Evolutionary conservation across 2,113 vertebrate species (phyloP).

Genomic region (Scomber colias): DNA sequence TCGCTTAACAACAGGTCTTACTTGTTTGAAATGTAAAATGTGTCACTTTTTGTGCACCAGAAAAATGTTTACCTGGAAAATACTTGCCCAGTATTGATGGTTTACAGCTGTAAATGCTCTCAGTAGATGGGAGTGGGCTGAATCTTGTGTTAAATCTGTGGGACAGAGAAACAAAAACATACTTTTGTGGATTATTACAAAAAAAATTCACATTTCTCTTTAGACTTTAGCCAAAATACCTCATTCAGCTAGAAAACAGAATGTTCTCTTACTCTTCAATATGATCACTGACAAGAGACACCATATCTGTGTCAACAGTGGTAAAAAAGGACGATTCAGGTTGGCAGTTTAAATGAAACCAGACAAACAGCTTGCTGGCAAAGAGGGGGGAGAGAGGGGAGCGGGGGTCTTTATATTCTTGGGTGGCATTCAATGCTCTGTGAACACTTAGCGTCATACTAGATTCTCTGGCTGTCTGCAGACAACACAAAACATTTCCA

Average conservation of each 20-base stretch:
- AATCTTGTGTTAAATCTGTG: slow-evolving; percentile 6
- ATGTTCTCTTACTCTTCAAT: not conserved
- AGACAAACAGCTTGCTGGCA: slow-evolving; percentile 37
- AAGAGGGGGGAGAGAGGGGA: not conserved
- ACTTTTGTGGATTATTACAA: not conserved
- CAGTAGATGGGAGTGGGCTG: not conserved
- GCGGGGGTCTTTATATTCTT: slow-evolving; percentile 22
- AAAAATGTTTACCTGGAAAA: not conserved
- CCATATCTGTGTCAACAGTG: not conserved
- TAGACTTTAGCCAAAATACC: not conserved
- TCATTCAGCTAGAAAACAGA: not conserved
- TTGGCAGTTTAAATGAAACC: slow-evolving; percentile 42
- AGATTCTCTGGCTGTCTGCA: slow-evolving; percentile 20
- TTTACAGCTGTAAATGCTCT: not conserved
- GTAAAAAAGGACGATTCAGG: not conserved
- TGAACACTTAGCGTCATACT: slow-evolving; percentile 34
- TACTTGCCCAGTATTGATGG: not conserved
- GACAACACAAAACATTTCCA: slow-evolving; percentile 37
- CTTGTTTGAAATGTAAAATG: slow-evolving; percentile 2
- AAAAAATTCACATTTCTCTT: not conserved
- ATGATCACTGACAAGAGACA: not conserved
- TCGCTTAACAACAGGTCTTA: not conserved
- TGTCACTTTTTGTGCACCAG: not conserved
- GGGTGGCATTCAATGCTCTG: slow-evolving; percentile 57
- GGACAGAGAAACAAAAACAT: not conserved